Conservation (phyloP, 1,140 invertebrate species). For the Drosophila eugracilis region DNA sequence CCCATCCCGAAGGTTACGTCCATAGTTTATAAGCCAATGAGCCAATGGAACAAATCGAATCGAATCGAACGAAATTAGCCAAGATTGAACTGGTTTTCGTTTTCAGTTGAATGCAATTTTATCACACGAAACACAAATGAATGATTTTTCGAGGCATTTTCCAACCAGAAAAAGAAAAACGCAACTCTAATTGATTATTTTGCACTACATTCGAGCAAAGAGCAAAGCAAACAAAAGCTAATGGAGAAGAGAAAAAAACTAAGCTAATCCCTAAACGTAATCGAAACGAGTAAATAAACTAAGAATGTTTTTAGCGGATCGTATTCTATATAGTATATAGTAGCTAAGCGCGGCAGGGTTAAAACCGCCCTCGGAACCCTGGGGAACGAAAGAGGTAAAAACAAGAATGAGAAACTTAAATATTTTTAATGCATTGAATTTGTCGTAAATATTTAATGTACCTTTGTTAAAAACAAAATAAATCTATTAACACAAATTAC, state of each 20-base stretch:
- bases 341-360: conserved; percentile 68
- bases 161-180: conserved; percentile 3
- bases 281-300: conserved; percentile 57
- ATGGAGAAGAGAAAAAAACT: conserved; percentile 34
- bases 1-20: conserved; percentile 83
- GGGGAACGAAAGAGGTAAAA: conserved; percentile 31
- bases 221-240: conserved; percentile 14
- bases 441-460: conserved; percentile 83
- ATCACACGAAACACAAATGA: conserved; percentile 18
- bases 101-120: conserved; percentile 36
- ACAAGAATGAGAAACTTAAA: conserved; percentile 58
- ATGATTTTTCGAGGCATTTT: conserved; percentile 48
- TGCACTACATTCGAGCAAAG: conserved; percentile 47
- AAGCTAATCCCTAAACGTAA: conserved; percentile 64
- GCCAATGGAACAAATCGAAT: conserved; percentile 65
- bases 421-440: conserved; percentile 84
- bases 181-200: conserved; percentile 22
- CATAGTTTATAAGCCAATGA: conserved; percentile 83
- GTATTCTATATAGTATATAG: conserved; percentile 74
- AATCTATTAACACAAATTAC: conserved; percentile 72
- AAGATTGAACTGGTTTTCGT: conserved; percentile 39
- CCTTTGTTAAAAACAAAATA: conserved; percentile 83
- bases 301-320: conserved; percentile 81
- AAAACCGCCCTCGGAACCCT: conserved; percentile 36
- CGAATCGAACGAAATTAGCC: conserved; percentile 43